Evolutionary conservation across 1,140 invertebrate genomes (phyloP), one percentile per base, ranked within the genome.

Genomic region (Pogonomyrmex barbatus): DNA sequence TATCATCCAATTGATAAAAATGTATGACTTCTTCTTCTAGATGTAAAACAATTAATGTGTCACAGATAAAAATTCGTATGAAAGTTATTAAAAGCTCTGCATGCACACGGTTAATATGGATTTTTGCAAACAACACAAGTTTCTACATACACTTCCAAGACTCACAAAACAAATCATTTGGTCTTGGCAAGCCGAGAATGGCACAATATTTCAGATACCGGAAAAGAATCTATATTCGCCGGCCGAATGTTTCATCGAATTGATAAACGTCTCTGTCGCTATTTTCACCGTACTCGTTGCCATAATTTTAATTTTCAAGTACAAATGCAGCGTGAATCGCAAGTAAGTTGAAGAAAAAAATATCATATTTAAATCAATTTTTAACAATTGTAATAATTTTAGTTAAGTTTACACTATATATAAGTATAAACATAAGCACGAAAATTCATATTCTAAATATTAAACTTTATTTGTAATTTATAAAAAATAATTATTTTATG

Each of bases 151-250:
- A 12, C 67, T 93, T 9, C 88, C 89, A n/a, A 73, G 62, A 52
- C 63, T 90, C 36, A 39, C 58, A 24, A 88, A 86, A 70, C 90
- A 87, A 5, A 58, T 93, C 2, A 67, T 89, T 1, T 93, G 92
- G 92, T 85, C 87, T 12, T 93, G 92, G 92, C 65, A 75, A 58
- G 62, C 63, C 45, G 85, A 65, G 50, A 93, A 93, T 63, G 92
- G 92, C 4, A 92, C 91, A 0, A 65, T 63, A 10, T 65, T 91
- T 36, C 86, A 67, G 12, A 87, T 91, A 36, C 86, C 65, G 3
- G 87, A 85, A 17, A 91, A 85, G 24, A 47, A 89, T 17, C 33
- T 67, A 4, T 78, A 71, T 47, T 54, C 86, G 6, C 78, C 30
- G 33, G 82, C 85, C 50, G 88, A 93, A 12, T 93, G 93, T 76